Evolutionary conservation across 2,888 invertebrate genomes (phyloP).

Genomic region (Pseudanteris insignis): DNA sequence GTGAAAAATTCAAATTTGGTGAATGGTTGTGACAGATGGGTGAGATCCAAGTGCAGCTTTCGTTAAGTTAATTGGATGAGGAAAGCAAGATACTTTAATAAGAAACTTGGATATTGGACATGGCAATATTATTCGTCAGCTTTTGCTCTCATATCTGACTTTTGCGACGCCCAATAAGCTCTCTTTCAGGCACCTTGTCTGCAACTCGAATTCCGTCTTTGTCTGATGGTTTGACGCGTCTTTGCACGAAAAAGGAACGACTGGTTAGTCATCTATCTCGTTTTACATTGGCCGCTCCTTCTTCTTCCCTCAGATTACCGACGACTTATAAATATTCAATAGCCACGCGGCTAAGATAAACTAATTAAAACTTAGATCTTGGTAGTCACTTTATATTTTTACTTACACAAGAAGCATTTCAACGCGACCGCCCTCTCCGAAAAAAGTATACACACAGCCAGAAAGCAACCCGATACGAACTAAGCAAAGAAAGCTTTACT

Average conservation of each 20-base stretch:
- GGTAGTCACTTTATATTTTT: conserved; percentile 68
- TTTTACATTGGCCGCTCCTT: conserved; percentile 21
- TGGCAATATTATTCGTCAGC: conserved; percentile 36
- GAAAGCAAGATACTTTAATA: conserved; percentile 25
- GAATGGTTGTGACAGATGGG: conserved; percentile 14
- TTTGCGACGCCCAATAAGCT: conserved; percentile 37
- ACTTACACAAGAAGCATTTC: conserved; percentile 67
- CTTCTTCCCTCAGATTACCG: conserved; percentile 44
- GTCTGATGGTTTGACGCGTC: conserved; percentile 26
- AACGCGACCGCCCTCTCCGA: conserved; percentile 57
- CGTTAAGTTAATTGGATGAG: conserved; percentile 31
- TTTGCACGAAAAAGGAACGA: conserved; percentile 5
- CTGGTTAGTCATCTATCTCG: conserved; percentile 17
- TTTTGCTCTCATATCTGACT: conserved; percentile 39
- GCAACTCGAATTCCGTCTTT: conserved; percentile 30
- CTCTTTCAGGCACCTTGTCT: conserved; percentile 15
- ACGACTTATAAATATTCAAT: conserved; percentile 67
- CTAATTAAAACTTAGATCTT: conserved; percentile 68
- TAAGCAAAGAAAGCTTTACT: conserved; percentile 65
- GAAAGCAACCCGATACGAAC: conserved; percentile 56
- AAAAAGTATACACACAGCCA: conserved; percentile 63
- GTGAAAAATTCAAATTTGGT: conserved; percentile 16
- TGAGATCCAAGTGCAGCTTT: conserved; percentile 10
- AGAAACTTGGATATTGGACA: conserved; percentile 30
- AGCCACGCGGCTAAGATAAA: conserved; percentile 67